Base-by-base conservation (phyloP, 2,888 invertebrate species). In the Pycnomerus fuliginosus region DNA sequence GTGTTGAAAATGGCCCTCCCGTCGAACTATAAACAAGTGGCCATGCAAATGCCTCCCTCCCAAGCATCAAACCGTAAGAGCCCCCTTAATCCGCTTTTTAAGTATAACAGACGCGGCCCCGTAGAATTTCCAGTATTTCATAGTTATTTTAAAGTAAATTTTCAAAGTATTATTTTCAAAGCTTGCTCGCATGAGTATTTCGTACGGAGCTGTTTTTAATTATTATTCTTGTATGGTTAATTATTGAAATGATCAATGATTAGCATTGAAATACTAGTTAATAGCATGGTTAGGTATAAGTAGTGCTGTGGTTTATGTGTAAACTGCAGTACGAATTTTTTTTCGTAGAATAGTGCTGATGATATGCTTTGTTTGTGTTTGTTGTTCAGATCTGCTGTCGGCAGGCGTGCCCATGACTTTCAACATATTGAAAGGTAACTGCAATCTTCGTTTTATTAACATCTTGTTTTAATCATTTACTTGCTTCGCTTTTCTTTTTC, bases 371-470 rank as follows among this genome's bases (percentile, higher is more conserved):
- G 75, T 80, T 79, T 82, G 81, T 81, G 80, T 82, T 82, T 80
- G 80, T 82, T 82, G 80, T 82, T 81, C 80, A 84, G 83, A 84
- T 83, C 74, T 78, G 76, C 84, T 85, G 84, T 82, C 83, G 77
- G 83, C 85, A 78, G 85, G 85, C 75, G 82, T 82, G 76, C 85
- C 85, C 76, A 82, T 86, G 80, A 84, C 85, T 79, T 87, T 85
- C 84, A 85, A 86, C 84, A 86, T 87, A 78, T 82, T 87, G 77
- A 87, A 86, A 87, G 87, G 87, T 87, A 86, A 84, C 76, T 72
- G 74, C 60, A 53, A 59, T 54, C 53, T 56, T 57, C 53, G 55
- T 58, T 61, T 54, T 55, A 56, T 53, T 59, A 55, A 56, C 55
- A 51, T 45, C 23, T 23, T 35, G 4, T 10, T 35, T 29, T 16